Evolutionary conservation across 2,797 vertebrate genomes (phyloP), one percentile per base, ranked within the genome.

Genomic region (Prionace glauca): DNA sequence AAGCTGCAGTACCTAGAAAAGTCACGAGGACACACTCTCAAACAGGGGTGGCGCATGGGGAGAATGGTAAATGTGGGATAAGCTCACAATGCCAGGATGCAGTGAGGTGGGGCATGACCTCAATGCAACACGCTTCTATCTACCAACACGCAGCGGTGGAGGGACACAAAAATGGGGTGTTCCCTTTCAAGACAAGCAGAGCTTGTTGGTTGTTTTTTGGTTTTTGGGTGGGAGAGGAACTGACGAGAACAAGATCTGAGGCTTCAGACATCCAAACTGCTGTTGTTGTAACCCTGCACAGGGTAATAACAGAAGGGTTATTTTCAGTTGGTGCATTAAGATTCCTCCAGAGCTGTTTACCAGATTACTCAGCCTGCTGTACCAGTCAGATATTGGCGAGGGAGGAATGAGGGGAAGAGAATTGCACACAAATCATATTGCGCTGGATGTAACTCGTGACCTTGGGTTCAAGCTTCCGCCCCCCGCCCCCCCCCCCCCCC

Each of bases 1-100:
- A 60, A 1, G 12, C 56, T 0, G 12, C 11, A 2, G 36, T 18
- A 74, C 26, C 71, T 29, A 7, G 36, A 81, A 81, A 81, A 41
- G n/a, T 36, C 18, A 18, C 5, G 14, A 81, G 79, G 99, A 99
- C 99, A 99, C 99, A 32, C 9, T 56, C 32, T 11, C 22, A 56
- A 29, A 16, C 8, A 24, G 95, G 24, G 77, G 32, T 26, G 32
- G 12, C 0, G 14, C 26, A 29, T 7, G 10, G 7, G 29, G 32
- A 62, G 62, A 0, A 62, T 4, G 0, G 60, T 20, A 29, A 91
- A 20, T 20, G 20, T 32, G 60, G 32, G 56, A n/a, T 65, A 62
- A 18, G 88, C 3, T 65, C 29, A 16, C 32, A 22, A 20, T 91
- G 1, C 32, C 5, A 62, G 32, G 88, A 36, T 0, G 0, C 32